Percentiles rank a stretch among this genome's conserved stretches.
Evolutionary conservation across 2,888 invertebrate genomes (phyloP).

Genomic region (Caenorhabditis virilis): DNA sequence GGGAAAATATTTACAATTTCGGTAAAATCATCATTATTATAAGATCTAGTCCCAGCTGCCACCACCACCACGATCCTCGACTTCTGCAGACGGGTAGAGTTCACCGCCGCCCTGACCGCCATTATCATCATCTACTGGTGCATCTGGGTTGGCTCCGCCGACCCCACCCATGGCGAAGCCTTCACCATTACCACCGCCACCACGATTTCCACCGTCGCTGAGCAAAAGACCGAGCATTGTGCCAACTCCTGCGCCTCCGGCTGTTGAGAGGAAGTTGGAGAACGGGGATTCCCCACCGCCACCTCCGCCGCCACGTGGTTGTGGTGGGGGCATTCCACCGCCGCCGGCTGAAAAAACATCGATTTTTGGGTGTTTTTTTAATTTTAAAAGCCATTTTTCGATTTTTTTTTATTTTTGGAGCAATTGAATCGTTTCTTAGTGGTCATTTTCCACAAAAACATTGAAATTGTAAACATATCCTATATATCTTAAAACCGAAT

Average conservation of each 20-base stretch:
- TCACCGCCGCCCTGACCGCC: constrained; percentile 51
- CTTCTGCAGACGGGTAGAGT: constrained; percentile 58
- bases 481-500: neutral
- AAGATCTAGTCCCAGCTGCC: constrained; percentile 58
- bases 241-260: constrained; percentile 38
- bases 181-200: constrained; percentile 21
- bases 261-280: constrained; percentile 33
- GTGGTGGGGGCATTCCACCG: constrained; percentile 25
- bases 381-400: neutral
- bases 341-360: constrained; percentile 27
- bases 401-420: too few relatives aligned
- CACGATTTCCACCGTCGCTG: too few relatives aligned
- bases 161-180: constrained; percentile 8
- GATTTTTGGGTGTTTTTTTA: neutral
- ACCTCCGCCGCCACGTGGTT: constrained; percentile 14
- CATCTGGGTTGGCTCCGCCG: constrained; percentile 16
- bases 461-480: neutral
- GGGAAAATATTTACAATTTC: too few relatives aligned
- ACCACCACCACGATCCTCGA: constrained; percentile 64
- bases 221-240: constrained; percentile 18
- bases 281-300: constrained; percentile 18
- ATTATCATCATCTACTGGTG: constrained; percentile 47
- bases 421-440: too few relatives aligned
- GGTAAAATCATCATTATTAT: too few relatives aligned
- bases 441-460: neutral